phyloP scores from a whole-genome alignment of 2,797 vertebrate genomes.

The Spondyliosoma cantharus region DNA sequence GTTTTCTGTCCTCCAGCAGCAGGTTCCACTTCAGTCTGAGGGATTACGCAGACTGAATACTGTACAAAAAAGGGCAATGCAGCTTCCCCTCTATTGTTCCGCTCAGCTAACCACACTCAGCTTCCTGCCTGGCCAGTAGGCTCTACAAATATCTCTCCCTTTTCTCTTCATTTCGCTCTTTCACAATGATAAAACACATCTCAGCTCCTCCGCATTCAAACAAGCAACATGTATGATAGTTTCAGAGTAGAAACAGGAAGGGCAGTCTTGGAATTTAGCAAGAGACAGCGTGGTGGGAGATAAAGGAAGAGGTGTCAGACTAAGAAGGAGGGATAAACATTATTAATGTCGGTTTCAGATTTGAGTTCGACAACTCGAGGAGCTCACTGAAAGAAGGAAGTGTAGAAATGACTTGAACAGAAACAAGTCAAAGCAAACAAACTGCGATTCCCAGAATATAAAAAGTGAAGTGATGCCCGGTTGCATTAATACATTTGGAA shows the following conservation, averaged over 20 bases:
- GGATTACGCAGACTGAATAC: slow-evolving; percentile 54
- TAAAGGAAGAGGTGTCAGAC: not conserved
- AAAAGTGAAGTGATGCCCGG: slow-evolving; percentile 54
- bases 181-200: not conserved
- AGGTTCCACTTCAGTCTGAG: slow-evolving; percentile 30
- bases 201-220: not conserved
- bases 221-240: accelerated
- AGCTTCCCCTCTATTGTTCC: slow-evolving; percentile 76
- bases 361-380: slow-evolving; percentile 15
- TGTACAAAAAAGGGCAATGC: slow-evolving; percentile 45
- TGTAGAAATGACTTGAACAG: slow-evolving; percentile 29
- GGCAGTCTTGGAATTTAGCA: not conserved
- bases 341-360: not conserved
- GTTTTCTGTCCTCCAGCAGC: slow-evolving; percentile 44
- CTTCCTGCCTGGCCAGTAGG: slow-evolving; percentile 72
- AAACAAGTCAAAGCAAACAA: slow-evolving; percentile 20
- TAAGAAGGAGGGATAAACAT: not conserved
- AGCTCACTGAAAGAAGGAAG: slow-evolving; percentile 63
- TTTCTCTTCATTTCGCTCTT: slow-evolving; percentile 1
- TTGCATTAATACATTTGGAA: not conserved
- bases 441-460: slow-evolving; percentile 42
- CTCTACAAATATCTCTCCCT: not conserved
- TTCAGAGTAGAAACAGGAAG: slow-evolving; percentile 1
- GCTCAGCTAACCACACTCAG: slow-evolving; percentile 72
- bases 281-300: not conserved